Evolutionary conservation across 2,888 invertebrate genomes (phyloP), one percentile per base, ranked within the genome.

Genomic region (Heliconius erato): DNA sequence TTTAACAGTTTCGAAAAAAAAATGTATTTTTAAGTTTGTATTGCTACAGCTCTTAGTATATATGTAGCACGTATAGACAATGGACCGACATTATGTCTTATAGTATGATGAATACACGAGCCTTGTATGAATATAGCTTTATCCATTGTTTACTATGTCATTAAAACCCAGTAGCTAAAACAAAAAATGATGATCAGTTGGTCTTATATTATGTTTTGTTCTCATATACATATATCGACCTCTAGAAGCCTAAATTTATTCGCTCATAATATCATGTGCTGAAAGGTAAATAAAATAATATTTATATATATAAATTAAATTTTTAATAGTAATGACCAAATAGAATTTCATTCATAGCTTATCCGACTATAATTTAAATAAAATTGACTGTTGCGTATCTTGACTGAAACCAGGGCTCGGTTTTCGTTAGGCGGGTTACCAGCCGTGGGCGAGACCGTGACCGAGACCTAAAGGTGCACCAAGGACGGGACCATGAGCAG

Each of bases 371-470:
- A 35, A 89, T 89, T 92, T 93, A 91, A 91, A 92, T 92, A 92
- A 87, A 83, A 85, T 88, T 94, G 94, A 95, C 94, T 95, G 95
- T 94, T 95, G 94, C 93, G 63, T 84, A 74, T 86, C 84, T 86
- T 85, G 88, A 88, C 85, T 84, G 80, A 86, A 87, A 87, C 88
- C 85, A 74, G 86, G 84, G 54, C 88, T 77, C 65, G 72, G 79
- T 65, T 12, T 5, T 67, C 14, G 19, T 68, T 68, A 81, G 83
- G 79, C 59, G 12, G 86, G 78, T 93, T 89, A 95, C 95, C 95
- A 95, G 83, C 89, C 95, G 86, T 95, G 94, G 82, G 91, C 94
- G 78, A 90, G 90, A 83, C 89, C 95, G 85, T 95, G 94, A 82
- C 89, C 95, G 85, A 94, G 94, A 82, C 90, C 94, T 79, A 90